These are phyloP conservation scores for Lithophane socia DNA, from an alignment of 2,888 invertebrate genomes.

Conservation along the genomic window DNA sequence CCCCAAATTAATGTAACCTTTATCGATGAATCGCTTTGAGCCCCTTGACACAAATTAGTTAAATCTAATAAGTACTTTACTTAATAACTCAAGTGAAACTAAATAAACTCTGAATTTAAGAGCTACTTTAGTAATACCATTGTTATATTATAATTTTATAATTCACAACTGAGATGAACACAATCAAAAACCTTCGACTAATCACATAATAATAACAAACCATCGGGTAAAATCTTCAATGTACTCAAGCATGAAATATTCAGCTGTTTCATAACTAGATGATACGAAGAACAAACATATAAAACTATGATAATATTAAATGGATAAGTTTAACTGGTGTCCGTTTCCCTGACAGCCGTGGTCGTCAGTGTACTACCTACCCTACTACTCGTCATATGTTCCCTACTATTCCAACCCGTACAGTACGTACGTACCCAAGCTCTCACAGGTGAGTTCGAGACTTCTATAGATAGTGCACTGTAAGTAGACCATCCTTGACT, in stretches of 20 bases:
- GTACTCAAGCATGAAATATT: neutral
- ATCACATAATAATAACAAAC: neutral
- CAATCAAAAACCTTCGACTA: conserved; percentile 29
- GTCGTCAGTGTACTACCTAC: conserved; percentile 83
- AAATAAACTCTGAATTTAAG: neutral
- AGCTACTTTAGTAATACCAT: neutral
- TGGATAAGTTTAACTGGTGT: conserved; percentile 56
- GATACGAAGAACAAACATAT: conserved; percentile 8
- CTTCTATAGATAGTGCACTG: conserved; percentile 60
- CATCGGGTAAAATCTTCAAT: neutral
- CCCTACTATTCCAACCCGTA: conserved; percentile 85
- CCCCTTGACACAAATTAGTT: neutral
- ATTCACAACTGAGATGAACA: neutral
- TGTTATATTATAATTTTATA: no score
- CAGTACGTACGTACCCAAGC: conserved; percentile 84
- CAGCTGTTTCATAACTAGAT: neutral
- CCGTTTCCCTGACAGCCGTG: conserved; percentile 81
- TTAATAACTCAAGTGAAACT: neutral
- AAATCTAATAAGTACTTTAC: neutral
- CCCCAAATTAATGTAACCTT: neutral
- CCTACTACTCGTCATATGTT: conserved; percentile 75
- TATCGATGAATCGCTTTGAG: neutral
- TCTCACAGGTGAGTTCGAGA: conserved; percentile 85
- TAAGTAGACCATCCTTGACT: conserved; percentile 63
- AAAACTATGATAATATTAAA: conserved; percentile 10